Conservation (phyloP, 2,888 invertebrate species). For the Osmoderma eremita region DNA sequence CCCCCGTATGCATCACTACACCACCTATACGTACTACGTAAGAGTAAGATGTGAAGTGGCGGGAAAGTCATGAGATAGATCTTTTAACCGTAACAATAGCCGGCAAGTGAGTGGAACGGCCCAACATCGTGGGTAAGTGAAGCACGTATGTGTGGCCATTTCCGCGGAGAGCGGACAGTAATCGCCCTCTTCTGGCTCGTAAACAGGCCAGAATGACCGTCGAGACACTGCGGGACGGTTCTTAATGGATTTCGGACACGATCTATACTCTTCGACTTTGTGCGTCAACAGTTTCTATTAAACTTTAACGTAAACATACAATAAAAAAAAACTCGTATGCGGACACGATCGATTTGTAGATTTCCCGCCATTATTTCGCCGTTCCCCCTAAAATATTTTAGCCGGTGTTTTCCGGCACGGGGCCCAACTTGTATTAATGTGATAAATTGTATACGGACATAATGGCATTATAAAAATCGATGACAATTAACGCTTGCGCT, state of each 20-base stretch:
- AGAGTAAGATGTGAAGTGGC: constrained; percentile 40
- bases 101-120: constrained; percentile 59
- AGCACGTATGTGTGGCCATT: constrained; percentile 60
- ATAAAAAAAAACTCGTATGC: constrained; percentile 34
- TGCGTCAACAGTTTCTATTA: constrained; percentile 39
- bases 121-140: constrained; percentile 56
- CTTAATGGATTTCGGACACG: constrained; percentile 61
- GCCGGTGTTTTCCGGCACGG: constrained; percentile 44
- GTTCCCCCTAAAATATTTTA: constrained; percentile 13
- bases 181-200: constrained; percentile 64
- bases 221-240: constrained; percentile 61
- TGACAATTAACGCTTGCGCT: constrained; percentile 65
- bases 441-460: constrained; percentile 64
- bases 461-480: constrained; percentile 65
- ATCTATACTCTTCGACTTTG: constrained; percentile 51
- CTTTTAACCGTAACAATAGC: constrained; percentile 52
- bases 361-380: constrained; percentile 11
- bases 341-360: constrained; percentile 5
- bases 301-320: constrained; percentile 39
- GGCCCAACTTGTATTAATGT: constrained; percentile 52
- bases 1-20: constrained; percentile 18
- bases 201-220: constrained; percentile 63
- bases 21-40: constrained; percentile 38
- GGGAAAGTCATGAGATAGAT: constrained; percentile 48
- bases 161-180: constrained; percentile 61